These are phyloP conservation scores for Troilus luridus DNA, from an alignment of 2,888 invertebrate species.

Conservation along the genomic window DNA sequence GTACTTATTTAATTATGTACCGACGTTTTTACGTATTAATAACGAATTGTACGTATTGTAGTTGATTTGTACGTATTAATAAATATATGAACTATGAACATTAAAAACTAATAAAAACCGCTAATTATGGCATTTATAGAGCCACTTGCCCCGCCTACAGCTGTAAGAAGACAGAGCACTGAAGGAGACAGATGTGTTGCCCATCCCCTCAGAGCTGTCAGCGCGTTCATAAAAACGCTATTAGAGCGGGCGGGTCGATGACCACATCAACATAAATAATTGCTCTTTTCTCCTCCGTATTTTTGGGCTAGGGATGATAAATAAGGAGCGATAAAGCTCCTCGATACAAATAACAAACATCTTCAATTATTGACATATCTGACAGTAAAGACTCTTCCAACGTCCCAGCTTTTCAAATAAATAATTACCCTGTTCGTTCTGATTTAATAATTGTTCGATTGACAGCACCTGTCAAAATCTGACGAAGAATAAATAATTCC, in stretches of 20 bases:
- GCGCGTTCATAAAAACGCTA: not conserved
- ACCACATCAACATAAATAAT: constrained; percentile 20
- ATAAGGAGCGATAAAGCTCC: not conserved
- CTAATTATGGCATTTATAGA: not conserved
- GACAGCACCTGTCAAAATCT: not conserved
- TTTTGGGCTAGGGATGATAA: constrained; percentile 2
- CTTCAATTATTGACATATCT: not conserved
- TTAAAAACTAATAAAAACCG: not conserved
- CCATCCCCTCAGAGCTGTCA: constrained; percentile 14
- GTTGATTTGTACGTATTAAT: too few species aligned
- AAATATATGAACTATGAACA: not conserved
- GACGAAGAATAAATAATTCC: not conserved
- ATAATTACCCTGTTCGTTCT: not conserved
- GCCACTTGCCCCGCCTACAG: not conserved
- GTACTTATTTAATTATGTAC: too few species aligned
- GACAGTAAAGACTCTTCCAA: not conserved
- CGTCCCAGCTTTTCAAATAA: not conserved
- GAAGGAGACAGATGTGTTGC: constrained; percentile 7
- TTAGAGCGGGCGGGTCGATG: not conserved
- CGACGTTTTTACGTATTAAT: too few species aligned
- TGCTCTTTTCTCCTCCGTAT: not conserved
- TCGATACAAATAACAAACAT: not conserved
- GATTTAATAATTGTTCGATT: not conserved
- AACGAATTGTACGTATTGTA: too few species aligned
- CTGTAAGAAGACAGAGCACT: not conserved